phyloP scores from a whole-genome alignment of 2,888 invertebrate genomes.

The Campaea margaritaria region DNA sequence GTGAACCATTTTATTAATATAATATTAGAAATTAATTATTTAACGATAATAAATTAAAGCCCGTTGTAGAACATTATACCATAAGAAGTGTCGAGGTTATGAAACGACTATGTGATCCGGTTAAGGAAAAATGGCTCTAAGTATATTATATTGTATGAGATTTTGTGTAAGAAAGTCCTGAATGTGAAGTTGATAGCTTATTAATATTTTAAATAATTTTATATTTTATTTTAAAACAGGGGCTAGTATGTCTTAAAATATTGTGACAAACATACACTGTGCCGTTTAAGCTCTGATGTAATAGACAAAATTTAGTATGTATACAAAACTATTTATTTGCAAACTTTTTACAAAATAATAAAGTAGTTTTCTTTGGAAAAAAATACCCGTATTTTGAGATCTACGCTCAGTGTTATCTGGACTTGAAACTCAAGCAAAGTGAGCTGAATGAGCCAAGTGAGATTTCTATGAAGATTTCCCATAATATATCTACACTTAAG shows the following conservation, averaged over 20 bases:
- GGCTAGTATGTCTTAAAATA: not conserved
- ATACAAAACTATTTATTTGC: too few relatives aligned
- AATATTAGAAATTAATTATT: slow-evolving; percentile 34
- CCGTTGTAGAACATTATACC: slow-evolving; percentile 47
- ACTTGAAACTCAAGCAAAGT: too few relatives aligned
- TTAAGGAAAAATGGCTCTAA: slow-evolving; percentile 26
- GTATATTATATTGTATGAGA: not conserved
- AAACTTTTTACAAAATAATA: too few relatives aligned
- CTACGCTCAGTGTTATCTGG: too few relatives aligned
- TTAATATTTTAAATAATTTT: not conserved
- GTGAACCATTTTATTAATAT: slow-evolving; percentile 41
- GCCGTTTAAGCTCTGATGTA: not conserved
- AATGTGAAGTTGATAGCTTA: not conserved
- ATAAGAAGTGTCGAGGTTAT: slow-evolving; percentile 43
- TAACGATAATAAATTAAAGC: slow-evolving; percentile 40
- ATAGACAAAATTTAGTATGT: too few relatives aligned
- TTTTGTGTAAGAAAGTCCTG: slow-evolving; percentile 1
- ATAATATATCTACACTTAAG: too few relatives aligned
- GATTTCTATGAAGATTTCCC: too few relatives aligned
- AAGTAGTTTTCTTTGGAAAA: too few relatives aligned
- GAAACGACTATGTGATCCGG: slow-evolving; percentile 53
- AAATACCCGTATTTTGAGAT: too few relatives aligned
- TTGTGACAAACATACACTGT: not conserved
- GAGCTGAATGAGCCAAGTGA: too few relatives aligned
- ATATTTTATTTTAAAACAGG: not conserved